Evolutionary conservation across 2,888 invertebrate genomes (phyloP), one percentile per base, ranked within the genome.

Genomic region (Oscheius sp.): DNA sequence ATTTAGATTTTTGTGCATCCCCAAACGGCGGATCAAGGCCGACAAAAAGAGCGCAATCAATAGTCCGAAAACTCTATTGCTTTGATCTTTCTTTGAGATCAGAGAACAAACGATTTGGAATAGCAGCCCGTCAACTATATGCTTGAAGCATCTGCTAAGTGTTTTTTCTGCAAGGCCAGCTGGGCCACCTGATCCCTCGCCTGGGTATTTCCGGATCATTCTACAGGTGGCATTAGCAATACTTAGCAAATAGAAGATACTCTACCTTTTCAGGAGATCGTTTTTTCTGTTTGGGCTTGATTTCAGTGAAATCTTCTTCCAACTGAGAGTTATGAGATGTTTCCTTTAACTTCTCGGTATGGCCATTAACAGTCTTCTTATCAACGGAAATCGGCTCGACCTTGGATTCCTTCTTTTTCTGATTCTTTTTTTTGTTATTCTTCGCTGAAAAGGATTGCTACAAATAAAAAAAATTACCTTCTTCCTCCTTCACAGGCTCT

Each of bases 351-450:
- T n/a, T n/a, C n/a, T 9, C 20, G 41, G 41, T 17, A 4, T 6
- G 50, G 50, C 41, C 20, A 3, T 50, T 30, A 30, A 26, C 50
- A 26, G 26, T 50, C 50, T 50, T 50, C 14, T 50, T 28, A 9
- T 12, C 26, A 14, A n/a, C 26, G 30, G 24, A 12, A 28, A 30
- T 8, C 28, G 50, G 3, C 24, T 50, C 28, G 28, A 30, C 0
- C 50, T 50, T 28, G 8, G 26, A 26, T 6, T 14, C 28, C 3
- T 30, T 50, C 12, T 26, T 26, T n/a, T 50, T 50, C 50, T 50
- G 26, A 30, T 50, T 50, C 28, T 50, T 50, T n/a, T 50, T 50
- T 17, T 41, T 41, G 12, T 24, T 50, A 2, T n/a, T n/a, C 50
- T 50, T 50, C n/a, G 28, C 50, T 50, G 28, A 24, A 50, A 41